These are phyloP conservation scores for Pseudomugil tenellus DNA, from an alignment of 2,797 vertebrate genomes.

Conservation along the genomic window DNA sequence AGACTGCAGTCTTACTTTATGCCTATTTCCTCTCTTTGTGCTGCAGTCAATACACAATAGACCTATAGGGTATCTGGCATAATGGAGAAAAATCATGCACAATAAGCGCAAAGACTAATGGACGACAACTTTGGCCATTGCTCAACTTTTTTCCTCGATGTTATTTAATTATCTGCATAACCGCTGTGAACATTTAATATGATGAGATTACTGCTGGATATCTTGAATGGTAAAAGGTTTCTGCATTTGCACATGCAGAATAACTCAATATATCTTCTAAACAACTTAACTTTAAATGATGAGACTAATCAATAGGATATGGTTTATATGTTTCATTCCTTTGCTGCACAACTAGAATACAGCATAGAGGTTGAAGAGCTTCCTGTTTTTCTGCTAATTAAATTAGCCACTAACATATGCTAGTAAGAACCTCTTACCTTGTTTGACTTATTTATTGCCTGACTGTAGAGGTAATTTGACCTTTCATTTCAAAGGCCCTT, in stretches of 20 bases:
- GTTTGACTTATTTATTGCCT: slow-evolving; percentile 89
- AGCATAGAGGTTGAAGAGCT: slow-evolving; percentile 66
- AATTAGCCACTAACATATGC: slow-evolving; percentile 84
- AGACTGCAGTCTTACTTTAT: slow-evolving; percentile 65
- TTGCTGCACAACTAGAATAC: slow-evolving; percentile 41
- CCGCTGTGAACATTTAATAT: slow-evolving; percentile 11
- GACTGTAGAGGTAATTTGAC: slow-evolving; percentile 87
- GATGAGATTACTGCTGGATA: slow-evolving; percentile 12
- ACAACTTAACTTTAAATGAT: slow-evolving; percentile 21
- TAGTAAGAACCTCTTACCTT: slow-evolving; percentile 85
- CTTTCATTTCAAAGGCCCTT: slow-evolving; percentile 84
- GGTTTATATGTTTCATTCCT: slow-evolving; percentile 28
- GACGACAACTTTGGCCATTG: slow-evolving; percentile 16
- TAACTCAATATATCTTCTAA: slow-evolving; percentile 13
- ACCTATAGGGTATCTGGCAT: slow-evolving; percentile 52
- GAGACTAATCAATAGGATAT: slow-evolving; percentile 18
- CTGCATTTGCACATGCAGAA: slow-evolving; percentile 2
- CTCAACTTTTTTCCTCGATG: background rate
- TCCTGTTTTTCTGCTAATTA: slow-evolving; percentile 82
- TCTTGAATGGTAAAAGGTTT: slow-evolving; percentile 8
- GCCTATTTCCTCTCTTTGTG: slow-evolving; percentile 68
- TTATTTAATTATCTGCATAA: slow-evolving; percentile 32
- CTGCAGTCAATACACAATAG: slow-evolving; percentile 73
- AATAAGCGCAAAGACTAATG: slow-evolving; percentile 30
- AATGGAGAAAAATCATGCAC: slow-evolving; percentile 39